A percentile compares a stretch with the other conserved stretches of the same genome.
Evolutionary conservation across 1,140 invertebrate genomes (phyloP).

Genomic region (Temnothorax curvispinosus): DNA sequence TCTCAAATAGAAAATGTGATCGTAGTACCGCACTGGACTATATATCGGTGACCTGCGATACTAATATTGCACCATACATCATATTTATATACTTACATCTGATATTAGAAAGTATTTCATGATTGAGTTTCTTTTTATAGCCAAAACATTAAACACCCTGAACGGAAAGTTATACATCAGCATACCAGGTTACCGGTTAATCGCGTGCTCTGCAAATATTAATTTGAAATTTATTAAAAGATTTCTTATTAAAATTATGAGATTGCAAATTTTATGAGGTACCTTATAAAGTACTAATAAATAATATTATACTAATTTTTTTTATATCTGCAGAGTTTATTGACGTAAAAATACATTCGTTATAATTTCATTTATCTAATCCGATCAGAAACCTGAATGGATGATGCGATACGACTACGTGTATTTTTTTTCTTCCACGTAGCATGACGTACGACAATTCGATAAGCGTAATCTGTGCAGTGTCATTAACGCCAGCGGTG

Average conservation of each 20-base stretch:
- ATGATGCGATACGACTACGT: constrained; percentile 7
- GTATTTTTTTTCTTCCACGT: constrained; percentile 21
- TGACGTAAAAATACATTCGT: background rate
- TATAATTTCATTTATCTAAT: constrained; percentile 9
- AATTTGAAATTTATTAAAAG: constrained; percentile 9
- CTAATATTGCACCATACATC: no score
- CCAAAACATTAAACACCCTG: no score
- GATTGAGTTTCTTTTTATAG: no score
- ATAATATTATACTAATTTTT: background rate
- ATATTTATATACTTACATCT: no score
- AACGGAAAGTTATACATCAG: no score
- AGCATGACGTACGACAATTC: constrained; percentile 24
- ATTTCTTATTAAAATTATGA: background rate
- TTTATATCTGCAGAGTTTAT: background rate
- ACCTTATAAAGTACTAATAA: background rate
- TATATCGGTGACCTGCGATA: no score
- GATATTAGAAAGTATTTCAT: no score
- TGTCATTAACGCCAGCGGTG: constrained; percentile 57
- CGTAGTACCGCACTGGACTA: no score
- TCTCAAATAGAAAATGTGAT: no score
- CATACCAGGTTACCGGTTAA: no score
- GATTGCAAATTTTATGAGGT: background rate
- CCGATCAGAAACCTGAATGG: background rate
- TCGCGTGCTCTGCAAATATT: background rate
- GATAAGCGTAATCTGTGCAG: constrained; percentile 60